Conservation (phyloP, 2,113 vertebrate genomes). For the Theristicus caerulescens region DNA sequence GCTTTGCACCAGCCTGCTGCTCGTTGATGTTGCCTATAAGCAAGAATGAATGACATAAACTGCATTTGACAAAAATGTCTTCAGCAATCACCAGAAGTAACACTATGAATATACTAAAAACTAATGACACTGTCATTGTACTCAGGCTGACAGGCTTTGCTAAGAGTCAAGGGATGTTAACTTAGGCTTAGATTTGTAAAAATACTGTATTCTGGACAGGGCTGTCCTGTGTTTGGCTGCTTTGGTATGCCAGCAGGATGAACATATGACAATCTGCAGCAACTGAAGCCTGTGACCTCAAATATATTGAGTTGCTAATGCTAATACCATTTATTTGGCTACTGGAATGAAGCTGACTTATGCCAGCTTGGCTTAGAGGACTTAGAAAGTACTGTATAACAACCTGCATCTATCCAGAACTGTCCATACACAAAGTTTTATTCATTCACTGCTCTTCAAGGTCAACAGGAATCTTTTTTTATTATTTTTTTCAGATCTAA, state of each 20-base stretch:
- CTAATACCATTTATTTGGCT: not conserved
- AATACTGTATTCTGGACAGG: not conserved
- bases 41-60: not conserved
- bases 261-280: not conserved
- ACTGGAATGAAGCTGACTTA: not conserved
- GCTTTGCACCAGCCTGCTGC: not conserved
- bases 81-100: not conserved
- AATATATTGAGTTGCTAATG: not conserved
- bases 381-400: not conserved
- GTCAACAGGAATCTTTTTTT: not conserved
- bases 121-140: not conserved
- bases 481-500: fast-evolving
- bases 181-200: not conserved
- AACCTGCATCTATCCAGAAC: not conserved
- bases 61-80: not conserved
- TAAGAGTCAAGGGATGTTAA: not conserved
- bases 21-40: not conserved
- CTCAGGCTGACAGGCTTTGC: not conserved
- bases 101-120: not conserved
- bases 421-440: not conserved
- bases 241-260: not conserved
- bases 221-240: not conserved
- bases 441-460: not conserved
- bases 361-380: not conserved
- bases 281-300: not conserved